Percentiles rank a stretch among this genome's conserved stretches.
Conservation (phyloP, 2,797 vertebrate genomes). For the Clarias pachynema region DNA sequence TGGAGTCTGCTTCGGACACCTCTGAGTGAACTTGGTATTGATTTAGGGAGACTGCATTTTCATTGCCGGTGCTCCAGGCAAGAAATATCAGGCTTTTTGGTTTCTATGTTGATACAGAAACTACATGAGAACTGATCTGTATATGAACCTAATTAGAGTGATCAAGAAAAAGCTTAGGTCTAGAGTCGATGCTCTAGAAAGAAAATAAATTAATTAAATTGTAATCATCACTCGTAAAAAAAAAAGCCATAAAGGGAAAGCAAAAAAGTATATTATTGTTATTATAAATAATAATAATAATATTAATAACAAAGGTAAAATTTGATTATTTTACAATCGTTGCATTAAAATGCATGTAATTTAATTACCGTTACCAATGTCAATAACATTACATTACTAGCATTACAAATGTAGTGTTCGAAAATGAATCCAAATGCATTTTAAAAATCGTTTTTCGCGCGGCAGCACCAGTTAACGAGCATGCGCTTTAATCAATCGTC, state of each 20-base stretch:
- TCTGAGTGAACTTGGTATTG: slow-evolving; percentile 7
- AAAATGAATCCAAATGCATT: too few relatives aligned
- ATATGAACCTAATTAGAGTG: not conserved
- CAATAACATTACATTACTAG: too few relatives aligned
- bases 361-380: too few relatives aligned
- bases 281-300: not conserved
- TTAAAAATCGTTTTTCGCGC: too few relatives aligned
- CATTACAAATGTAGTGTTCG: too few relatives aligned
- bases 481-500: too few relatives aligned
- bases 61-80: not conserved
- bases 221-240: not conserved
- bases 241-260: not conserved
- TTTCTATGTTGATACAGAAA: not conserved
- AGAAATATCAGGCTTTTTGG: not conserved
- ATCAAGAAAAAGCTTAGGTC: not conserved
- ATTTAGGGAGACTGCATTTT: slow-evolving; percentile 13
- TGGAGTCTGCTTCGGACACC: not conserved
- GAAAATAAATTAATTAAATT: not conserved
- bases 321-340: not conserved
- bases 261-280: not conserved
- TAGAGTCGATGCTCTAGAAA: not conserved
- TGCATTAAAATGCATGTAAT: too few relatives aligned
- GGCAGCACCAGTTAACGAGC: too few relatives aligned
- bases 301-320: not conserved
- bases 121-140: not conserved